A percentile compares a stretch with the other conserved stretches of the same genome.
phyloP scores from a whole-genome alignment of 2,888 invertebrate genomes.

The Drosophila lutescens region DNA sequence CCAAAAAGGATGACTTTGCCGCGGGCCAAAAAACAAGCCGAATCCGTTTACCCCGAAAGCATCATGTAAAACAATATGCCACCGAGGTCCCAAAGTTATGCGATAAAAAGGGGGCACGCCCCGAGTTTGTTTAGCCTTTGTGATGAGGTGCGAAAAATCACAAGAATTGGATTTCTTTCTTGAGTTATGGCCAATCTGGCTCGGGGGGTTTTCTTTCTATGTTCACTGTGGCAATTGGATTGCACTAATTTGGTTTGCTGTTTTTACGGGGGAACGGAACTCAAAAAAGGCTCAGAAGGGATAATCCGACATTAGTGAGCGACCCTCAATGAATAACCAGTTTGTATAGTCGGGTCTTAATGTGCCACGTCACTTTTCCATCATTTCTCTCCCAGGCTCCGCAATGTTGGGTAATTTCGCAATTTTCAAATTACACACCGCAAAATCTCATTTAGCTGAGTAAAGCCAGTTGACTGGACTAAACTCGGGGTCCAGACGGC shows the following conservation, averaged over 20 bases:
- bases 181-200: conserved; percentile 46
- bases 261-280: background rate
- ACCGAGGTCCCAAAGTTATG: conserved; percentile 4
- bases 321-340: conserved; percentile 5
- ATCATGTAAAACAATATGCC: conserved; percentile 58
- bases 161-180: conserved; percentile 48
- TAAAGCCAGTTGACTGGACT: conserved; percentile 42
- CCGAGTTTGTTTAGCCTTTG: conserved; percentile 5
- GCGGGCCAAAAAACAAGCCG: conserved; percentile 35
- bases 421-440: conserved; percentile 43
- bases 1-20: conserved; percentile 21
- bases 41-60: conserved; percentile 56
- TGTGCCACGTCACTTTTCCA: conserved; percentile 22
- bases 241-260: conserved; percentile 6
- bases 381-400: background rate
- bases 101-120: background rate
- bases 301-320: conserved; percentile 24
- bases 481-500: conserved; percentile 1
- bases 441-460: conserved; percentile 52
- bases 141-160: conserved; percentile 69
- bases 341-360: conserved; percentile 7
- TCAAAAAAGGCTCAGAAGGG: background rate
- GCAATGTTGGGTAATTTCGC: conserved; percentile 42
- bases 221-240: conserved; percentile 2
- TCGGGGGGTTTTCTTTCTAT: background rate